Evolutionary conservation across 2,888 invertebrate species (phyloP), one percentile per base, ranked within the genome.

Genomic region (Acanthopleura granulata): DNA sequence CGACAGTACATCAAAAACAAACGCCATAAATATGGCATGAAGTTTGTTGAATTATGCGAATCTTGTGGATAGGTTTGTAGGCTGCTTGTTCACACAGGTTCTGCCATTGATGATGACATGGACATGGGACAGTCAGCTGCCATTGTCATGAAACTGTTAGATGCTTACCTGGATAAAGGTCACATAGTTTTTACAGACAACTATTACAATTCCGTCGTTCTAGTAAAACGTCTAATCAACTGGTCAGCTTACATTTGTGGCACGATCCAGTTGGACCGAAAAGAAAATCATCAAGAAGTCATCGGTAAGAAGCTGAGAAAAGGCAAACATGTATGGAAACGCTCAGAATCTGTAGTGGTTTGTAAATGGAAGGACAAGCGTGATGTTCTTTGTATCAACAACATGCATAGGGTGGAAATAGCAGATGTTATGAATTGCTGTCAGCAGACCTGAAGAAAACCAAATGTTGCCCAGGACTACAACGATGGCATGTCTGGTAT

Each of bases 401-500:
- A 70, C 22, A 77, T 70, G 50, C 76, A 77, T 70, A 49, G 30
- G 12, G 25, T 70, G 12, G 72, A 77, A 57, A 73, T 77, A 72
- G 49, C 76, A 22, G 70, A 69, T 30, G 77, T 75, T 29, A 49
- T 27, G 3, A 78, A 78, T 72, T 49, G 75, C 30, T 49, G 71
- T 40, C 71, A 62, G 15, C 57, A 78, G n/a, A 27, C 57, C 11
- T 50, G 49, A 6, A 4, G 27, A 15, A 78, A 77, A 29, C 75
- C 75, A 25, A 77, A 77, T 62, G 62, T 62, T 18, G 72, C 78
- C 18, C 22, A 66, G 11, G 76, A 77, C 62, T 75, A 77, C 66
- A 78, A 77, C 61, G 49, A 73, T 73, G 74, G 72, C 4, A 77
- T 78, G 77, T 75, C 72, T 4, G 74, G 75, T 25, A 71, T 78